Evolutionary conservation across 1,140 invertebrate species (phyloP), one percentile per base, ranked within the genome.

Genomic region (Drosophila rufa): DNA sequence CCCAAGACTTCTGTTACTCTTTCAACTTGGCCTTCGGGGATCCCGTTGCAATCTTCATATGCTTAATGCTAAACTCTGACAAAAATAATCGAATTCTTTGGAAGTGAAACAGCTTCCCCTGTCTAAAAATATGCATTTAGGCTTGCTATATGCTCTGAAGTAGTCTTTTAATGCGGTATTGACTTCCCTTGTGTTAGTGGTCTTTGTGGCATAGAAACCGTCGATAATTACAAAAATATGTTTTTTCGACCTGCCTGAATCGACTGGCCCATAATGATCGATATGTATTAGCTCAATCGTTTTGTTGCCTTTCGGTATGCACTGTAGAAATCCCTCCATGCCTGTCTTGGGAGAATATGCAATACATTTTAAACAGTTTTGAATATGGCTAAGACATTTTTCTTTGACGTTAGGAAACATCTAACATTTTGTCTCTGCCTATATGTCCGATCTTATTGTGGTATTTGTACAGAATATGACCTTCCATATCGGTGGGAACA

Each of bases 21-120:
- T 43, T 43, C 38, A 40, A 40, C 38, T 14, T 40, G 38, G 38
- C 38, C 38, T 43, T 6, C 6, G n/a, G 14, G 14, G 15, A n/a
- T 43, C 15, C 19, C 19, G 19, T 22, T 22, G 19, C 19, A 22
- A 22, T 22, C 19, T 22, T 22, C 19, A 22, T 22, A 1, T 22
- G 19, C 19, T 22, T 22, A 22, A 22, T 22, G 19, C 19, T 22
- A 22, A 22, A 22, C 19, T 22, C 19, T 22, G 19, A 22, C 19
- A 22, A 22, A 19, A 19, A 19, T 19, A 19, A 19, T 19, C 19
- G 19, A 19, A 19, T 19, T 1, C 19, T 19, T 19, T 19, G 19
- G 19, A 19, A 5, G 46, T 61, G 7, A 61, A 61, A 48, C 46
- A 50, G 33, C 59, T 61, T 46, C 36, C 47, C n/a, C 59, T 36